These are phyloP conservation scores for Cygnus atratus DNA, from an alignment of 2,113 vertebrate species.

Conservation along the genomic window DNA sequence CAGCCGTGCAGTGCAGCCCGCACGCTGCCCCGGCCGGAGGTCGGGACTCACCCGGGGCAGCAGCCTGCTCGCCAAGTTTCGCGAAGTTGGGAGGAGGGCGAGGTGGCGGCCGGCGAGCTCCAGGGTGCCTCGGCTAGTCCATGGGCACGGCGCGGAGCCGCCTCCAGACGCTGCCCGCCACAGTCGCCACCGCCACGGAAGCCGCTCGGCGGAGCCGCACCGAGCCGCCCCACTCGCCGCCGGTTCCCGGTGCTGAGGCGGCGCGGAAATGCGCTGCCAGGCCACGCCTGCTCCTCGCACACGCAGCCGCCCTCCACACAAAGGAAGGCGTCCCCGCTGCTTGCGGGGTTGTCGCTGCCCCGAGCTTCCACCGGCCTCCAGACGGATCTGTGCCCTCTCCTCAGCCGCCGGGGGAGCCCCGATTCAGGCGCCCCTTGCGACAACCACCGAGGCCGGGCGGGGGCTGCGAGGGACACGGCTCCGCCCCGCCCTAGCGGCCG, in stretches of 20 bases:
- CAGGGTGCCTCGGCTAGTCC: background rate
- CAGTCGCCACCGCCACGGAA: background rate
- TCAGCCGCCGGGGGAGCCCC: fast-evolving
- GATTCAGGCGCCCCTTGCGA: fast-evolving
- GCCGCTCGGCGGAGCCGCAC: background rate
- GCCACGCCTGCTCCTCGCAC: slow-evolving; percentile 8
- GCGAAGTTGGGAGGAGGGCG: background rate
- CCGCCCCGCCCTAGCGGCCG: background rate
- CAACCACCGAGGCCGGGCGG: fast-evolving
- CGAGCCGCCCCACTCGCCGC: background rate
- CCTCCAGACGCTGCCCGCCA: background rate
- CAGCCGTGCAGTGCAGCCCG: too few species aligned
- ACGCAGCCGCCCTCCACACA: slow-evolving; percentile 16
- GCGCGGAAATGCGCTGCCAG: background rate
- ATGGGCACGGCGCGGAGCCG: background rate
- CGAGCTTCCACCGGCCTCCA: fast-evolving
- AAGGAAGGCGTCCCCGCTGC: background rate
- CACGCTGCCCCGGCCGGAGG: background rate
- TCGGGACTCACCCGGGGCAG: slow-evolving; percentile 35
- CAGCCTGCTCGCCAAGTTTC: slow-evolving; percentile 19
- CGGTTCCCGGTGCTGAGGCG: background rate
- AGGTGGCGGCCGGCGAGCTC: background rate
- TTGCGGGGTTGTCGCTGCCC: too few species aligned
- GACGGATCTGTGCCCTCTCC: too few species aligned
- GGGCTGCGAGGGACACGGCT: background rate